Conservation (phyloP, 2,888 invertebrate species). For the Tenthredo notha region DNA sequence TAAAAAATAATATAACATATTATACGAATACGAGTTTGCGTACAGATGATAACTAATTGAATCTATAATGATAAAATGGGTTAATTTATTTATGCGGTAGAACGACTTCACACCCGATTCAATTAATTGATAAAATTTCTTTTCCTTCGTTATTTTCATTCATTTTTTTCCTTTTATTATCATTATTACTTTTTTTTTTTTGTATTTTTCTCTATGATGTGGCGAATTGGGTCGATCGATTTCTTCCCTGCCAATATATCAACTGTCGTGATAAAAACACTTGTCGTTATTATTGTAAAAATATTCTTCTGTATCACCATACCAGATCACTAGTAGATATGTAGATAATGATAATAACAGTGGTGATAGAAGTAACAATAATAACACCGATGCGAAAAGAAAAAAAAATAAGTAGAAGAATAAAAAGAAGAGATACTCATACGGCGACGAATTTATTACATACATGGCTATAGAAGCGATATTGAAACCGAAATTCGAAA, state of each 20-base stretch:
- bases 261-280: not conserved
- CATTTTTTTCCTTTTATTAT: too few species aligned
- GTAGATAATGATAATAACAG: not conserved
- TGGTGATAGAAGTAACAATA: not conserved
- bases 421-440: not conserved
- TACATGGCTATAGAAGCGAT: not conserved
- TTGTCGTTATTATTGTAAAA: constrained; percentile 3
- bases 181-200: too few species aligned
- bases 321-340: not conserved
- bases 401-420: not conserved
- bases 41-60: not conserved
- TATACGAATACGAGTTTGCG: not conserved
- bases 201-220: not conserved
- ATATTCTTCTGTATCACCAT: not conserved
- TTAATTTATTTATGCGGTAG: not conserved
- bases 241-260: not conserved
- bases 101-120: constrained; percentile 3
- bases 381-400: not conserved
- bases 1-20: not conserved
- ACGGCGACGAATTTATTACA: not conserved
- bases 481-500: not conserved
- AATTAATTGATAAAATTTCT: not conserved
- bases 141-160: not conserved
- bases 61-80: not conserved
- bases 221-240: not conserved